Conservation (phyloP, 2,113 vertebrate genomes). For the Phasianus colchicus region DNA sequence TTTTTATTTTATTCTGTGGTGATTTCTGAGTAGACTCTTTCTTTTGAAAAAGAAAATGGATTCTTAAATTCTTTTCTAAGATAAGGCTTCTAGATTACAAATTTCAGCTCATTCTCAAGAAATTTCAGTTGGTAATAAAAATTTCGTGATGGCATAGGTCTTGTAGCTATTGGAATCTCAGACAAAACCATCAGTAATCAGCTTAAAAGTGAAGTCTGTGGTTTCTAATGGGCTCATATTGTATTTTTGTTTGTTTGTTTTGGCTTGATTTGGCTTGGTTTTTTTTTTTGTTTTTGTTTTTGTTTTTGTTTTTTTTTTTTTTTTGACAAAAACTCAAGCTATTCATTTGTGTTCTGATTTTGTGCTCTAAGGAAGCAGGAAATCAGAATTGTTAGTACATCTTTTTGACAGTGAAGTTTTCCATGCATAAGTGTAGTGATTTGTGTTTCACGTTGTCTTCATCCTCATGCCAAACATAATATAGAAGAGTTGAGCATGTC, state of each 20-base stretch:
- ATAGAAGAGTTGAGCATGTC: background rate
- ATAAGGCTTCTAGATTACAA: background rate
- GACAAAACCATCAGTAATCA: background rate
- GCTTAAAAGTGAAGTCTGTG: background rate
- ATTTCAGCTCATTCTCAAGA: background rate
- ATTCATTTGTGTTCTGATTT: background rate
- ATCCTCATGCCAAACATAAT: background rate
- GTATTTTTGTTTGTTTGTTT: background rate
- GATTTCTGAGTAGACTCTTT: background rate
- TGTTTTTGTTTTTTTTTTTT: background rate
- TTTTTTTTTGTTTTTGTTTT: background rate
- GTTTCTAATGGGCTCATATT: background rate
- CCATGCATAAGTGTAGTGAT: background rate
- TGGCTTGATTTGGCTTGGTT: background rate
- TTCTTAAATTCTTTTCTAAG: background rate
- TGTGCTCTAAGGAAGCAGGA: background rate
- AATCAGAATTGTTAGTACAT: background rate
- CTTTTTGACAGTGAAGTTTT: background rate
- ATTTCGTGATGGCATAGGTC: background rate
- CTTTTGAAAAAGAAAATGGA: background rate
- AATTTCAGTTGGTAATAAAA: background rate
- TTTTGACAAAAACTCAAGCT: background rate
- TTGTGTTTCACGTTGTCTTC: background rate
- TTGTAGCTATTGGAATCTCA: background rate
- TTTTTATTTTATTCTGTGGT: background rate